Evolutionary conservation across 2,888 invertebrate genomes (phyloP), one percentile per base, ranked within the genome.

Genomic region (Digitonthophagus gazella): DNA sequence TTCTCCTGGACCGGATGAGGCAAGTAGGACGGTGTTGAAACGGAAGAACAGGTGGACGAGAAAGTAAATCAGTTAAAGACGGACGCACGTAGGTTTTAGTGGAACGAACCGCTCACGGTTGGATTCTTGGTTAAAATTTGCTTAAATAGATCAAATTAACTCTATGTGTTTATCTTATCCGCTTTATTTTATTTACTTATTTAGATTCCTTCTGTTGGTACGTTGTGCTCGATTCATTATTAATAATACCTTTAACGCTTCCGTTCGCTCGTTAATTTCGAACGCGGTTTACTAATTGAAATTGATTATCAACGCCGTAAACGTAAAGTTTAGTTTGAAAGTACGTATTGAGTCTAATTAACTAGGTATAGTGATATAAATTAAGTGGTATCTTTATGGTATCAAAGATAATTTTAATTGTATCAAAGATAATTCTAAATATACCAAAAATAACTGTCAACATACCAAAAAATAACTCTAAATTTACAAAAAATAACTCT

Each of bases 31-130:
- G 28, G 77, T 73, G 76, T 76, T 79, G 79, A 79, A 76, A 77
- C 79, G 79, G 79, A 79, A 78, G 78, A 77, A 75, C 79, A 79
- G 79, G 79, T 79, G 79, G 78, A 78, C 75, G 69, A 44, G 28
- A 72, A 72, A 73, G 77, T 79, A 78, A 78, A 79, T 79, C 78
- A 78, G 75, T 72, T 72, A 68, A 67, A 72, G 74, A 74, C 75
- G 73, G 72, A 72, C 69, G 70, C 72, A 67, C 67, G 72, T n/a
- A n/a, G n/a, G n/a, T n/a, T n/a, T n/a, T n/a, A n/a, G n/a, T n/a
- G n/a, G n/a, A n/a, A n/a, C n/a, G n/a, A n/a, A n/a, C n/a, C 71
- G 69, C 56, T 63, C 18, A 20, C 63, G 67, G 56, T 44, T 44
- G 8, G 28, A 3, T 44, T 44, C 11, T 44, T 44, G n/a, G n/a